A percentile compares a stretch with the other conserved stretches of the same genome.
Conservation (phyloP, 2,113 vertebrate species). For the Halichoeres trimaculatus region DNA sequence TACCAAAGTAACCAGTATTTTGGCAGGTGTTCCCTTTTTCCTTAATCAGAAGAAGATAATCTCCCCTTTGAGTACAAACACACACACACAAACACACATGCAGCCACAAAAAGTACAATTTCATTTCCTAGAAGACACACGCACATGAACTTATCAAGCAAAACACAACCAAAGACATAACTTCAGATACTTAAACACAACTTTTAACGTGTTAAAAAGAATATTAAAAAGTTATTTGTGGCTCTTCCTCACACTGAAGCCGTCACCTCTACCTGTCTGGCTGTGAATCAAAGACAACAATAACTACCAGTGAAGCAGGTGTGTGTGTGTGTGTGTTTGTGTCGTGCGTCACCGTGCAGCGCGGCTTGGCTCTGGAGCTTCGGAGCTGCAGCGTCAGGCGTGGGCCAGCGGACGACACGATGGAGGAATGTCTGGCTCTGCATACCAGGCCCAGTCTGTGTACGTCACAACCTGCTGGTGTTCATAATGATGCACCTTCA, state of each 20-base stretch:
- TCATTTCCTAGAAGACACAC: not conserved
- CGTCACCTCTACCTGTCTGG: not conserved
- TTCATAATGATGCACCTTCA: constrained; percentile 4
- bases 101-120: constrained; percentile 9
- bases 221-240: too few relatives aligned
- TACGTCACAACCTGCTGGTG: constrained; percentile 38
- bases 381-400: constrained; percentile 21
- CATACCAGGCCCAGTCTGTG: constrained; percentile 40
- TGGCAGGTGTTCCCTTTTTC: constrained; percentile 72
- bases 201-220: not conserved
- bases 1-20: constrained; percentile 62
- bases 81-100: constrained; percentile 15
- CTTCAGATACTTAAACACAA: not conserved
- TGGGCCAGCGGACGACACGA: constrained; percentile 8
- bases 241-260: too few relatives aligned
- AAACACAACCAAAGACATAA: not conserved
- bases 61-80: constrained; percentile 43
- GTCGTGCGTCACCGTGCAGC: constrained; percentile 40
- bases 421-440: constrained; percentile 66
- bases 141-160: not conserved
- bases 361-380: not conserved
- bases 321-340: constrained; percentile 10
- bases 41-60: constrained; percentile 64
- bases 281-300: constrained; percentile 38
- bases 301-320: constrained; percentile 40